Evolutionary conservation across 2,888 invertebrate genomes (phyloP).

Genomic region (Drosophila acutilabella): DNA sequence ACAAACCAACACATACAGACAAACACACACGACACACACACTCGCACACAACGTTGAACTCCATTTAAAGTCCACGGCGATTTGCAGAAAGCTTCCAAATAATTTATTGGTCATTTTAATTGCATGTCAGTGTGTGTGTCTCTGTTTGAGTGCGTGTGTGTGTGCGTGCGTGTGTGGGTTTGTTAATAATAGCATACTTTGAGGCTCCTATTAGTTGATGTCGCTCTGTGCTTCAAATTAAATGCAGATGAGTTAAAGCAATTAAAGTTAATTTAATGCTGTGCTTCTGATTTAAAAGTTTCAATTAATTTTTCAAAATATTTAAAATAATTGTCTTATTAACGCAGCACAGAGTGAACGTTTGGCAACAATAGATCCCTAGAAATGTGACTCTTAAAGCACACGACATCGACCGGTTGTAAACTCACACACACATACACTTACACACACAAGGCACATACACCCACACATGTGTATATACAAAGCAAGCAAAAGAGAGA

Average conservation of each 20-base stretch:
- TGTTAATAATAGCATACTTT: slow-evolving; percentile 42
- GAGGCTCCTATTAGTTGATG: slow-evolving; percentile 37
- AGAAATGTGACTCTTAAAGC: slow-evolving; percentile 12
- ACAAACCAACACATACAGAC: slow-evolving; percentile 7
- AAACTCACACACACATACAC: slow-evolving; percentile 39
- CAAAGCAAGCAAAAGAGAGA: slow-evolving; percentile 12
- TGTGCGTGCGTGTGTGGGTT: slow-evolving; percentile 9
- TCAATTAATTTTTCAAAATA: neutral
- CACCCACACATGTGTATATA: slow-evolving; percentile 28
- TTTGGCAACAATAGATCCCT: slow-evolving; percentile 9
- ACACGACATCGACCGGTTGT: slow-evolving; percentile 63
- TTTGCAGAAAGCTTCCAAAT: slow-evolving; percentile 36
- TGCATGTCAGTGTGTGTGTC: slow-evolving; percentile 10
- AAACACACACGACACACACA: slow-evolving; percentile 1
- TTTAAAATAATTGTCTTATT: neutral
- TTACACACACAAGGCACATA: slow-evolving; percentile 23
- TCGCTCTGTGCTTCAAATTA: slow-evolving; percentile 13
- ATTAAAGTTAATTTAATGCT: slow-evolving; percentile 10
- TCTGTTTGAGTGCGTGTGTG: slow-evolving; percentile 3
- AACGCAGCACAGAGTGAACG: neutral
- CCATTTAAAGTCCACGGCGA: slow-evolving; percentile 25
- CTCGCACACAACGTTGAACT: slow-evolving; percentile 20
- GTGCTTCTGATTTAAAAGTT: neutral
- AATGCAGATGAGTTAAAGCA: slow-evolving; percentile 4
- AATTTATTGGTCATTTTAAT: slow-evolving; percentile 64